phyloP scores from a whole-genome alignment of 2,888 invertebrate species.

The Acanthosepion lycidas region DNA sequence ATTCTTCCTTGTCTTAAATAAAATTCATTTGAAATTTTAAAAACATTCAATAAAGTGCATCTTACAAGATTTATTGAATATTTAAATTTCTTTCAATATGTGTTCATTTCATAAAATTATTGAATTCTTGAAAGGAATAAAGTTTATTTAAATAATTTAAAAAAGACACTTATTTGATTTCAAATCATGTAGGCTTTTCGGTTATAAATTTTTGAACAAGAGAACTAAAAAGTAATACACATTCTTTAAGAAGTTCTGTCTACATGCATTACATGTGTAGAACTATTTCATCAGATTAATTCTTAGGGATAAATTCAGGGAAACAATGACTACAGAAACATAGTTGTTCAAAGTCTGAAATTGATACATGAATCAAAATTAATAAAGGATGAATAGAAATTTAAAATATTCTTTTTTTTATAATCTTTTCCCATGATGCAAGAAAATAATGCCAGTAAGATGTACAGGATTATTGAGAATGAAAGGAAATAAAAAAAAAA shows the following conservation, averaged over 20 bases:
- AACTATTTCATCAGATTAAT: background rate
- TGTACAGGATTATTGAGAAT: too few species aligned
- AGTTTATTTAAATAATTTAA: background rate
- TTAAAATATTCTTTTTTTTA: too few species aligned
- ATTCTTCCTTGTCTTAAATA: background rate
- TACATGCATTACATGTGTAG: background rate
- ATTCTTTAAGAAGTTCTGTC: background rate
- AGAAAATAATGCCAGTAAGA: too few species aligned
- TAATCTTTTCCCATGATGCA: too few species aligned
- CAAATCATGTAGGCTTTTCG: background rate
- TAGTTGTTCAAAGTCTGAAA: too few species aligned
- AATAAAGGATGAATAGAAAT: too few species aligned
- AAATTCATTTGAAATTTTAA: background rate
- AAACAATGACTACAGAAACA: too few species aligned
- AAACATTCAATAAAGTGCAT: background rate
- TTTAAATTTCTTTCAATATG: background rate
- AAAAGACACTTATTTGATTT: too few species aligned
- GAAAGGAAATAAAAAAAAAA: too few species aligned
- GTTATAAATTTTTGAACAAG: background rate
- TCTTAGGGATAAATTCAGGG: background rate
- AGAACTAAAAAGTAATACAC: background rate
- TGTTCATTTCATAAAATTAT: background rate
- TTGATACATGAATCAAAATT: too few species aligned
- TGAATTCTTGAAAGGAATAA: background rate
- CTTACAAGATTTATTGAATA: background rate